Conservation (phyloP, 2,113 vertebrate species). For the Neomonachus schauinslandi region DNA sequence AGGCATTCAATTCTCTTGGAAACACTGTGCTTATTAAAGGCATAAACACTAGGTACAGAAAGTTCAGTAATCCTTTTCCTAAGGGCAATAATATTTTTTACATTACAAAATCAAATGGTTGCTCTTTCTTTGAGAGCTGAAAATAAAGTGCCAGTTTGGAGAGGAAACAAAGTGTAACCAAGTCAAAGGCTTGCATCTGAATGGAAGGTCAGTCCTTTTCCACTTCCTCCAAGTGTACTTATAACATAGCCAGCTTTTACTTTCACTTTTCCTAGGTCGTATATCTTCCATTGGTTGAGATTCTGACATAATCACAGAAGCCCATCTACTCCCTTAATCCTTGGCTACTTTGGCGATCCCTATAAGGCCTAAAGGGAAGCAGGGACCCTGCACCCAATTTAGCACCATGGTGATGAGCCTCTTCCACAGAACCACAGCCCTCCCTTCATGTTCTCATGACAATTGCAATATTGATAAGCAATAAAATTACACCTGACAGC, state of each 20-base stretch:
- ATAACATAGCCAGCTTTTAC: background rate
- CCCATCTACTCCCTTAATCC: constrained; percentile 26
- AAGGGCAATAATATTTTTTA: constrained; percentile 73
- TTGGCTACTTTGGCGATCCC: background rate
- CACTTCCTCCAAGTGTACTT: background rate
- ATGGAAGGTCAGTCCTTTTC: background rate
- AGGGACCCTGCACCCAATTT: background rate
- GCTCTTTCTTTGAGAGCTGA: constrained; percentile 63
- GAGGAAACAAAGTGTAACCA: constrained; percentile 63
- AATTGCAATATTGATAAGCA: background rate
- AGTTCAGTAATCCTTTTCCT: constrained; percentile 77
- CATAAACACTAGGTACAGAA: constrained; percentile 76
- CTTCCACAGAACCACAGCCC: background rate
- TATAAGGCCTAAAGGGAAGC: background rate
- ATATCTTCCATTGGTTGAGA: background rate
- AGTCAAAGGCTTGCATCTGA: constrained; percentile 54
- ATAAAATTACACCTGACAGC: background rate
- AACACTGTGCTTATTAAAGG: constrained; percentile 74
- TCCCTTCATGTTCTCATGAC: background rate
- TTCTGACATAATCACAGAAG: constrained; percentile 28
- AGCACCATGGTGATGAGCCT: background rate
- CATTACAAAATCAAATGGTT: constrained; percentile 69
- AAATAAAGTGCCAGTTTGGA: constrained; percentile 69
- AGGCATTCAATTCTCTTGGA: constrained; percentile 76
- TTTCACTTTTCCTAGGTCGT: background rate